Evolutionary conservation across 2,797 vertebrate species (phyloP), one percentile per base, ranked within the genome.

Genomic region (Pseudochirops corinnae): DNA sequence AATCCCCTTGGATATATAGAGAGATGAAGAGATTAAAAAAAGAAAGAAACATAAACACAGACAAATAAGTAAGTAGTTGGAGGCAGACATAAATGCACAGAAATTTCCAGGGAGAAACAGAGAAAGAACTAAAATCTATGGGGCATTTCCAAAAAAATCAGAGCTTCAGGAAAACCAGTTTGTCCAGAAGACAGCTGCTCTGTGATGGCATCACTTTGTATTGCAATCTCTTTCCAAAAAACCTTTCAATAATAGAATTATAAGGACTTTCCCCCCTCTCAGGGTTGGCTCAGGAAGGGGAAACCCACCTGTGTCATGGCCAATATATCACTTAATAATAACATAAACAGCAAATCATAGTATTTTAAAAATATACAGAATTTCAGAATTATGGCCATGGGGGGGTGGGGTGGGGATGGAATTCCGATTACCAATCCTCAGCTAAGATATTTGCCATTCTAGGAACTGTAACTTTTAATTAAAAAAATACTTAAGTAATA

Each of bases 401-500:
- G 1, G 1, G 13, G n/a, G n/a, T 7, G 16, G 92, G 21, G 56
- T 74, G 3, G 14, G 90, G 92, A 2, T 62, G 26, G 92, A 39
- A 3, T 26, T 90, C 93, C 21, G 57, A 31, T 57, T 21, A 0
- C 18, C 14, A 18, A 12, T n/a, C 29, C n/a, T 97, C 50, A 57
- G 0, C 92, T 93, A 95, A 28, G 7, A 95, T 58, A 94, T 90
- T 26, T 95, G 60, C 46, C 33, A 26, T 18, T 93, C 93, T 92
- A n/a, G 93, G 93, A 92, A 56, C 46, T 91, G 4, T 21, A 87
- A 46, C 24, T 93, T 92, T 33, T 94, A 95, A 91, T 21, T 95
- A 90, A 55, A 55, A 50, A 92, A 95, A 97, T 39, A 28, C 60
- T 50, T 95, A 93, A 96, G 92, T 46, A 67, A 56, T 60, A 91